Base-by-base conservation (phyloP, 2,888 invertebrate species). In the Altica lythri region DNA sequence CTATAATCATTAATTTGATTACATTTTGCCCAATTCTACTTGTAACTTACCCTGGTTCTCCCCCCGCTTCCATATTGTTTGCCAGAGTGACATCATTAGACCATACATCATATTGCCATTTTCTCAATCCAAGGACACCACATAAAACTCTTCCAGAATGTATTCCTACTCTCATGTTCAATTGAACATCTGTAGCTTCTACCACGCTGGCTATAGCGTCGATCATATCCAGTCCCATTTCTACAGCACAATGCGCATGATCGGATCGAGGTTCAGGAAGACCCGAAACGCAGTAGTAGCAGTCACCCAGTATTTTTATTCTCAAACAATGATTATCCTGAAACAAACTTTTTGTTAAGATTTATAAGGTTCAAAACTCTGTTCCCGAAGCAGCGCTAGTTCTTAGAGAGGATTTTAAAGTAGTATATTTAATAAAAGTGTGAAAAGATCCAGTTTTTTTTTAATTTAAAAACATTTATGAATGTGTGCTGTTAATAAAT, bases 71-170 rank as follows among this genome's bases (percentile, higher is more conserved):
- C 90, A 92, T 91, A 69, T 90, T 88, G 75, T 92, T 92, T 22
- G 92, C 92, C 52, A 92, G 80, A 1, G 91, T 92, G 64, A 95
- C 94, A 77, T 95, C 94, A 76, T 93, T 92, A 59, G 92, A 91
- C 92, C 93, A 94, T 5, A 95, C 94, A 74, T 95, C 95, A 76
- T 92, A 90, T 77, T 94, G 93, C 94, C 94, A 95, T 77, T 94
- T 93, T 60, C 91, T 83, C 45, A 93, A 81, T 0, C 95, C 94
- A 54, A 95, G 80, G 30, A 95, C 94, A 9, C 94, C 94, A 73
- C 94, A 93, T 38, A 94, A 78, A 46, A 94, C 94, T 1, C 92
- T 83, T 0, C 94, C 94, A 0, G 93, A 92, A 77, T 95, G 94
- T 57, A 95, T 91, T 56, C 94, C 95, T 49, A 95, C 94, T 57